Percentiles rank a stretch among this genome's conserved stretches.
phyloP scores from a whole-genome alignment of 2,888 invertebrate genomes.

The Zygaena filipendulae region DNA sequence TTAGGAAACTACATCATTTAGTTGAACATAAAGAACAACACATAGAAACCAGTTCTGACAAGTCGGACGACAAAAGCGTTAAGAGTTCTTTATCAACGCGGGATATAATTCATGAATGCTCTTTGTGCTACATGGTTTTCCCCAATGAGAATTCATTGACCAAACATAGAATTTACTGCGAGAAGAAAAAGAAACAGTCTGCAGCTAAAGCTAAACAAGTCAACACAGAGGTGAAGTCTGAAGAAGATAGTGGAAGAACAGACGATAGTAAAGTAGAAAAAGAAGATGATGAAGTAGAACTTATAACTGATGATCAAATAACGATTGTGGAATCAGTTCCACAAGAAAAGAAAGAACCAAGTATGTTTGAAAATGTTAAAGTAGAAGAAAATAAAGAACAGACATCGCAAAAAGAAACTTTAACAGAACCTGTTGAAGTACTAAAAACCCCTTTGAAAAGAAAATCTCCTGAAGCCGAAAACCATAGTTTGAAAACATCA shows the following conservation, averaged over 20 bases:
- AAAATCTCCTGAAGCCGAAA: neutral
- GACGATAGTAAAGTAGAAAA: slow-evolving; percentile 10
- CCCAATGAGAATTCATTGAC: slow-evolving; percentile 60
- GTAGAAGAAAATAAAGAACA: slow-evolving; percentile 16
- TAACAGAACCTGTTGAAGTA: slow-evolving; percentile 13
- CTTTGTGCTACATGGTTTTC: slow-evolving; percentile 63
- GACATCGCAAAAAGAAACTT: slow-evolving; percentile 10
- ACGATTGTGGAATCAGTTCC: slow-evolving; percentile 8
- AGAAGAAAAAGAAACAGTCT: slow-evolving; percentile 50
- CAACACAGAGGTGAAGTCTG: slow-evolving; percentile 1
- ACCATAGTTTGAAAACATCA: neutral
- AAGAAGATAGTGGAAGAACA: slow-evolving; percentile 12
- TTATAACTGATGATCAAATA: slow-evolving; percentile 13
- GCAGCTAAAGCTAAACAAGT: slow-evolving; percentile 24
- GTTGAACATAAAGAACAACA: slow-evolving; percentile 61
- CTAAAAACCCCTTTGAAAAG: neutral
- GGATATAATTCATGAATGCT: slow-evolving; percentile 63
- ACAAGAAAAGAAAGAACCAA: too few relatives aligned
- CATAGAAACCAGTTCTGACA: slow-evolving; percentile 46
- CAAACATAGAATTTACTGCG: slow-evolving; percentile 49
- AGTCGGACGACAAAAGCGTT: slow-evolving; percentile 53
- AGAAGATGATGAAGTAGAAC: slow-evolving; percentile 14
- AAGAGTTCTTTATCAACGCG: slow-evolving; percentile 51
- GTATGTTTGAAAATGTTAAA: slow-evolving; percentile 16
- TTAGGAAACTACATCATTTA: slow-evolving; percentile 50